Base-by-base conservation (phyloP, 1,140 invertebrate species). In the Polypedilum vanderplanki region DNA sequence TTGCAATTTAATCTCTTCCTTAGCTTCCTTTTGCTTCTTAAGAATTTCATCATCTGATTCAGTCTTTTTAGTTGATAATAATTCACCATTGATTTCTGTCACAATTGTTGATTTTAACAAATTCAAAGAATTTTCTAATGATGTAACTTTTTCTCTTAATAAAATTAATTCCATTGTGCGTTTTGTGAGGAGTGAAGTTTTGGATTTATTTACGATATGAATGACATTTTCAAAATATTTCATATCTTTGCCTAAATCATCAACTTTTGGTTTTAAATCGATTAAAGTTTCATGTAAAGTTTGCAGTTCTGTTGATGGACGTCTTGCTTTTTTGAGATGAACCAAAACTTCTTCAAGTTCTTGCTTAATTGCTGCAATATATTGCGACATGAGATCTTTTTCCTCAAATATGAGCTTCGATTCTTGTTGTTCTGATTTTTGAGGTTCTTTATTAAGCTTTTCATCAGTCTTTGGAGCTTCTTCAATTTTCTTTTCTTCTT, bases 61-160 rank as follows among this genome's bases (percentile, higher is more conserved):
- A 74, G 81, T 82, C 75, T 82, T 82, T 76, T 82, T 82, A 65
- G 12, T 12, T n/a, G 46, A 8, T n/a, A 57, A n/a, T n/a, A 57
- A 4, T 12, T 57, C 46, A 1, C 46, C 46, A 57, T 57, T 57
- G 4, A 57, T 57, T 57, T 57, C 46, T 12, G 46, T 57, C 3
- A 57, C 46, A 57, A 57, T 57, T n/a, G 46, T 15, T 1, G 46
- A 57, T 15, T 57, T 57, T 15, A 57, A 57, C 15, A 57, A 15
- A 15, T 12, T 57, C 10, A 57, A 57, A n/a, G 46, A 57, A 57
- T 12, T 57, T 57, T 57, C 46, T 1, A 57, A n/a, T 15, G 46
- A 57, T 0, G 46, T 57, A 1, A 57, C 46, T 57, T 57, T 57
- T 15, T 57, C 46, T 15, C 46, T 57, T 1, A 57, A 3, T 15